Base-by-base conservation (phyloP, 2,113 vertebrate genomes). In the Semicossyphus pulcher region DNA sequence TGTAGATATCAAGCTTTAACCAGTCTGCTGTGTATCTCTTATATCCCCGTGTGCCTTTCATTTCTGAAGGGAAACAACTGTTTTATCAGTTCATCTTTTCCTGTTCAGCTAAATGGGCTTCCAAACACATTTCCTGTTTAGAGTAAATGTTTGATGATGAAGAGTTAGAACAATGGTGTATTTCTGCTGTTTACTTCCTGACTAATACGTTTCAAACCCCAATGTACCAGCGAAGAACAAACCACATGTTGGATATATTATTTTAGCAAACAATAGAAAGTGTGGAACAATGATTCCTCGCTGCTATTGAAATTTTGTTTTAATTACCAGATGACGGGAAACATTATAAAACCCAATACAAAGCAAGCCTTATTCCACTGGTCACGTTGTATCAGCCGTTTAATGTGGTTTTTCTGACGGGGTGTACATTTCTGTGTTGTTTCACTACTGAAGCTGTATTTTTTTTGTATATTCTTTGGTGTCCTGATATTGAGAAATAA, bases 51-150 rank as follows among this genome's bases (percentile, higher is more conserved):
- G 65, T 53, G 76, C 85, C 80, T 88, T 87, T 76, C n/a, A 51
- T 57, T 73, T 68, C 60, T 71, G 34, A 18, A 72, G 42, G 37
- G n/a, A 77, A 74, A 67, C 20, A 21, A 45, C 29, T 59, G 36
- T 67, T 58, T 85, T 75, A 86, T 81, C 72, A 21, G n/a, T 28
- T 16, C 10, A 31, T 82, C 53, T 57, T 62, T 73, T 85, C 64
- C 68, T 67, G 54, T 76, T 67, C 5, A 44, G 32, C 52, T 73
- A 72, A 86, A 80, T 60, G 37, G 64, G 67, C 62, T 76, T 66
- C 23, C 39, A 80, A 81, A 45, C 59, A 76, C 59, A 74, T 68
- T 90, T 89, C 83, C 79, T 87, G 82, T 87, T 86, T 77, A 57
- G 80, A 78, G 57, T 34, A 32, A 62, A 74, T 75, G 80, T 83